Evolutionary conservation across 2,888 invertebrate species (phyloP), one percentile per base, ranked within the genome.

Genomic region (Erynnis tages): DNA sequence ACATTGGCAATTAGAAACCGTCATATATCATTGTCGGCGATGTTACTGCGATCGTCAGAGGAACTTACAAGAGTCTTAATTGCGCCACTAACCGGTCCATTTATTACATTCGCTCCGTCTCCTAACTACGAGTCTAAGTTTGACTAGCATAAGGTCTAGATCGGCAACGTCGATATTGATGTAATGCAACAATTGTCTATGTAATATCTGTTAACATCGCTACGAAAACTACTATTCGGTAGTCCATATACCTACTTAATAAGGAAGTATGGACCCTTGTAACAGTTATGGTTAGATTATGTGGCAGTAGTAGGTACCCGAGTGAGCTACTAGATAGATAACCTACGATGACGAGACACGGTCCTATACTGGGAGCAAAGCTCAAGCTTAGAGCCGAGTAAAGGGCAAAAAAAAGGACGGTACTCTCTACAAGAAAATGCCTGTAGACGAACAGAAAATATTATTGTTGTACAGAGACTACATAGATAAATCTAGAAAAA

Each of bases 1-100:
- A 68, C 54, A 63, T 58, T 57, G 53, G 60, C 60, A 62, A 67
- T 67, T 67, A 65, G 63, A 68, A 67, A 66, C 56, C 55, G 58
- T 47, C 55, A 62, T 65, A 59, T 61, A 59, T 61, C 59, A 61
- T 54, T 55, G 63, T 40, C 56, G 48, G 47, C 43, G 45, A 56
- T 58, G 57, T 63, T 65, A 64, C 62, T 59, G 60, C 34, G 41
- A 56, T 62, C 59, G 60, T 54, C 54, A 46, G 41, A 17, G 38
- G 37, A 43, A 43, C 45, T 40, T 54, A 54, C 53, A 52, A 44
- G 49, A 49, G 49, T 50, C 49, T 58, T 58, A 59, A 61, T 59
- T 59, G 57, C 58, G 54, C 57, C 54, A 57, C 55, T 41, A 48
- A 48, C 46, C 21, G 43, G 47, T 54, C 45, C 48, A 54, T 53